A percentile compares a stretch with the other conserved stretches of the same genome.
These are phyloP conservation scores for Loxodonta africana DNA, from an alignment of 2,113 vertebrate genomes.

Conservation along the genomic window DNA sequence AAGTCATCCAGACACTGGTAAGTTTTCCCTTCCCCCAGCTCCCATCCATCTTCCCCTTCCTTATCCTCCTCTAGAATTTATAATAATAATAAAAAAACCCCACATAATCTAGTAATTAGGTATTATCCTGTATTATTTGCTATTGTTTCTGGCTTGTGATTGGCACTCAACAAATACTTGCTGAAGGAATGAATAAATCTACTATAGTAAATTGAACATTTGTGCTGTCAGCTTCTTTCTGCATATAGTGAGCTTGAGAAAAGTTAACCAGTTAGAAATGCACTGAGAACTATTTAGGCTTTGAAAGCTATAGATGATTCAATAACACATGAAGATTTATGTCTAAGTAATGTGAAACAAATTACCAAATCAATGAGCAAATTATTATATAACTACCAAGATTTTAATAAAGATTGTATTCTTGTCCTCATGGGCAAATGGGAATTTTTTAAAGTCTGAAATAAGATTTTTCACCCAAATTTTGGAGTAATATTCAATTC, in stretches of 20 bases:
- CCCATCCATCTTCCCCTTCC: background rate
- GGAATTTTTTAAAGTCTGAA: conserved; percentile 21
- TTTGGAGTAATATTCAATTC: background rate
- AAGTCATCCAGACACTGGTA: background rate
- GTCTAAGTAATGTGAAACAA: conserved; percentile 25
- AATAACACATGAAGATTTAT: background rate
- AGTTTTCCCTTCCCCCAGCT: background rate
- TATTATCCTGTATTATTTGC: background rate
- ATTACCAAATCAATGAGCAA: background rate
- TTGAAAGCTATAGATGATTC: background rate
- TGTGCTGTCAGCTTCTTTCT: background rate
- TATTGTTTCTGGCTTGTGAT: background rate
- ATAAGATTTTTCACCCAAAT: conserved; percentile 50
- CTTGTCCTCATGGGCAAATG: background rate
- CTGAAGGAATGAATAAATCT: conserved; percentile 16
- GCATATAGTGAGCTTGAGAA: background rate
- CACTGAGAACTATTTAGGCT: background rate
- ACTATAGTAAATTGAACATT: background rate
- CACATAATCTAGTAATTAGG: background rate
- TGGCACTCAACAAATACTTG: background rate
- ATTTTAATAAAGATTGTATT: background rate
- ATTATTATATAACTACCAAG: background rate
- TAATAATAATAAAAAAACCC: background rate
- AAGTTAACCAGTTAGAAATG: background rate
- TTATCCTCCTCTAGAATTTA: background rate